phyloP scores from a whole-genome alignment of 2,113 vertebrate genomes.

The Piliocolobus tephrosceles region DNA sequence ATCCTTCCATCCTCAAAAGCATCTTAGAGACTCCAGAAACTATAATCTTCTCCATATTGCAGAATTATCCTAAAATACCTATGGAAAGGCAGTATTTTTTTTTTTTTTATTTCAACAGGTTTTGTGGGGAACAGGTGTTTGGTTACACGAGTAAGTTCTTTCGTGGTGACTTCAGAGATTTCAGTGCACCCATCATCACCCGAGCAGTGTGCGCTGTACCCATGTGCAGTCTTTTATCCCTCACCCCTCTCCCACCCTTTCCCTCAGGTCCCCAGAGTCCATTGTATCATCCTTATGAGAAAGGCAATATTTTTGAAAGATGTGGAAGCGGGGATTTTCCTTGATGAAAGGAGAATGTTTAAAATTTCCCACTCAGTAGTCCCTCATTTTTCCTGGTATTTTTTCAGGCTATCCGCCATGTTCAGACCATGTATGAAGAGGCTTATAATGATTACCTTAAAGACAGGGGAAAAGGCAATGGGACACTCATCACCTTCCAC shows the following conservation, averaged over 20 bases:
- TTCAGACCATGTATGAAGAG: conserved; percentile 90
- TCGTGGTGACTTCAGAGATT: too few species aligned
- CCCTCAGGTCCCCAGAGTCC: too few species aligned
- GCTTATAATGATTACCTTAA: conserved; percentile 85
- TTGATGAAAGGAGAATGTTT: not conserved
- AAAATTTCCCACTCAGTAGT: not conserved
- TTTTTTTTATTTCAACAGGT: too few species aligned
- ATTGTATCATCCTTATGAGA: too few species aligned
- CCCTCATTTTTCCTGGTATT: not conserved
- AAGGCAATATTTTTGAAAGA: not conserved
- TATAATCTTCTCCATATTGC: not conserved
- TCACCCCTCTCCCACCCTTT: too few species aligned
- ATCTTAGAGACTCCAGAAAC: not conserved
- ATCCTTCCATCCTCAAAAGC: not conserved
- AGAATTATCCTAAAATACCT: not conserved
- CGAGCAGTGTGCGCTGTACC: too few species aligned
- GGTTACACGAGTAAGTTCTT: too few species aligned
- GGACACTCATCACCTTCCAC: conserved; percentile 84
- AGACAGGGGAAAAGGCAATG: conserved; percentile 83
- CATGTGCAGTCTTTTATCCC: too few species aligned
- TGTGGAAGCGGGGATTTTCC: not conserved
- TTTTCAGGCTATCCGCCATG: conserved; percentile 91
- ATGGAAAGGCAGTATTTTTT: not conserved
- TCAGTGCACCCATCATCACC: too few species aligned
- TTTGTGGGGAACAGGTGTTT: too few species aligned